Base-by-base conservation (phyloP, 1,140 invertebrate species). In the Galleria mellonella region DNA sequence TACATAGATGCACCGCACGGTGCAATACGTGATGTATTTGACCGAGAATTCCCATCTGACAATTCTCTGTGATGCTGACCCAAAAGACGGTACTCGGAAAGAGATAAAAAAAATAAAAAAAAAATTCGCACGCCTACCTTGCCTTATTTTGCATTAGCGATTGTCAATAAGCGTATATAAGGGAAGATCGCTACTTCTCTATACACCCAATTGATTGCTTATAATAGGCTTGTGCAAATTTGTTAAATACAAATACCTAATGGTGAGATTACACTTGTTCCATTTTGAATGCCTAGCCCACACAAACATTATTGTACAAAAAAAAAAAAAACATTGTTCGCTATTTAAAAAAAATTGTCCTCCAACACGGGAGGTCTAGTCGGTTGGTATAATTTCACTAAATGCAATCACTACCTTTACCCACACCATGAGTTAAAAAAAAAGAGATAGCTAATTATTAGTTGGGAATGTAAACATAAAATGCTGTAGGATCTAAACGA, bases 401-500 rank as follows among this genome's bases (percentile, higher is more conserved):
- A 57, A 61, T 55, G 55, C 49, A 49, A 39, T 39, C 9, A 9
- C 8, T 39, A 37, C 42, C 43, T 36, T 36, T 43, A 55, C 62
- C 47, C 47, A 48, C 47, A 53, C 48, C 54, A 35, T 36, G 43
- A 36, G 50, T 30, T 46, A 41, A 3, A 53, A 59, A 39, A 46
- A 43, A 42, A 43, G 48, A 43, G 32, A 50, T 17, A 42, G 30
- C 40, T 54, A 55, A 62, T 58, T 55, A 56, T 70, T 64, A 64
- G 56, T 55, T 54, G 55, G 68, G 65, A 72, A 72, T 69, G 68
- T 72, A 54, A 55, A 69, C 49, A 51, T 55, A 63, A 72, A 67
- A 69, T 66, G 55, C 60, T 53, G 57, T 60, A 62, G 44, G 45
- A 51, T 27, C 41, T 50, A 57, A 49, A 28, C 45, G 33, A 44